Conservation (phyloP, 2,113 vertebrate species). For the Oenanthe oenanthe region DNA sequence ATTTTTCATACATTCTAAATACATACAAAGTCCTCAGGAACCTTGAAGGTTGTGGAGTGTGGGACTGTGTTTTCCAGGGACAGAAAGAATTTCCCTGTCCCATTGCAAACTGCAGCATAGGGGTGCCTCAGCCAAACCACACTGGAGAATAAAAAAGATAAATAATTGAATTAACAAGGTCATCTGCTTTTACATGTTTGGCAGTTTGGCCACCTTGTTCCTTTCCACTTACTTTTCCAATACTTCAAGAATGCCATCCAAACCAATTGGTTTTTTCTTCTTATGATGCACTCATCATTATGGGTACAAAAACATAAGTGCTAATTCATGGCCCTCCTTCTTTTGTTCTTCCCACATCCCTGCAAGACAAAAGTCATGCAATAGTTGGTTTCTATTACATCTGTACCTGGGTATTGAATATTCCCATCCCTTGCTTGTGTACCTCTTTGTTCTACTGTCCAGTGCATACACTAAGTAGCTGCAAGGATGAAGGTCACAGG, state of each 20-base stretch:
- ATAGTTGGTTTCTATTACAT: background rate
- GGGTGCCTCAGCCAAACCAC: background rate
- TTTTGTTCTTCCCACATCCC: background rate
- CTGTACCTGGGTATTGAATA: background rate
- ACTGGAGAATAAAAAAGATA: background rate
- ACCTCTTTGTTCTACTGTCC: background rate
- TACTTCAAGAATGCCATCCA: background rate
- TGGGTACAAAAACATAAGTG: background rate
- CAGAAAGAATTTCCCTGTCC: background rate
- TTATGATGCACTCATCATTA: background rate
- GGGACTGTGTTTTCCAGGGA: background rate
- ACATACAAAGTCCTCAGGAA: background rate
- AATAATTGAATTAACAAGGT: background rate
- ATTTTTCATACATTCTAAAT: background rate
- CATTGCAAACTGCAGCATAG: background rate
- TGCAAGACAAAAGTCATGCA: background rate
- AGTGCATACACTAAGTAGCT: background rate
- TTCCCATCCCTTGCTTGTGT: background rate
- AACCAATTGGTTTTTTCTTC: background rate
- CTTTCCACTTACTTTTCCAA: background rate
- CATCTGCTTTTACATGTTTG: background rate
- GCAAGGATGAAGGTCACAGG: background rate
- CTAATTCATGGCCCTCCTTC: background rate
- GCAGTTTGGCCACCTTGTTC: background rate
- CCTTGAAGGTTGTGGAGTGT: background rate